Evolutionary conservation across 2,888 invertebrate species (phyloP).

Genomic region (Lobophora halterata): DNA sequence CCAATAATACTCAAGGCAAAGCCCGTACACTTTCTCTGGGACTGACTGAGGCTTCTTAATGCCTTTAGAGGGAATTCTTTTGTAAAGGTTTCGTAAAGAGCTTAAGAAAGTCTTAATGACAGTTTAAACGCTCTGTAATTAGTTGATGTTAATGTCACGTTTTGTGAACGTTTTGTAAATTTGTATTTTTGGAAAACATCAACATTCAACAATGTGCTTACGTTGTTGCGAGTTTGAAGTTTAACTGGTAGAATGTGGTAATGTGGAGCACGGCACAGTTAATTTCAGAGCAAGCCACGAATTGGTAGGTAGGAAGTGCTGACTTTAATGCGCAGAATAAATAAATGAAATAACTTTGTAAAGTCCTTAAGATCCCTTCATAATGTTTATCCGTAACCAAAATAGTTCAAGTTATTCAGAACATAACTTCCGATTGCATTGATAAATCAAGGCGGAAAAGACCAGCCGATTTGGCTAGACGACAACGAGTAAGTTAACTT

Average conservation of each 20-base stretch:
- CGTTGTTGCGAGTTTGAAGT: no score
- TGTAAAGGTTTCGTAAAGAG: conserved; percentile 20
- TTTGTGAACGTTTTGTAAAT: conserved; percentile 4
- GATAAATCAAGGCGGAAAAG: conserved; percentile 9
- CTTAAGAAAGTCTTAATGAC: conserved; percentile 16
- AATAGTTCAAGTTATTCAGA: conserved; percentile 15
- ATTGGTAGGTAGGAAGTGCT: no score
- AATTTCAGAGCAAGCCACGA: no score
- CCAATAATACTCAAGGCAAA: conserved; percentile 17
- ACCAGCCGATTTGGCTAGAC: background rate
- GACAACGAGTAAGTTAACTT: conserved; percentile 1
- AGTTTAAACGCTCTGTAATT: conserved; percentile 25
- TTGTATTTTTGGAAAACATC: no score
- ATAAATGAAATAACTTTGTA: no score
- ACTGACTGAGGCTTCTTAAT: conserved; percentile 44
- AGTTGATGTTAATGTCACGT: conserved; percentile 19
- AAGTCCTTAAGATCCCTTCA: no score
- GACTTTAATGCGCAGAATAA: no score
- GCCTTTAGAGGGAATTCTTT: conserved; percentile 46
- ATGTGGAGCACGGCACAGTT: no score
- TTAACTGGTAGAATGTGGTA: no score
- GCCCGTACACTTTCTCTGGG: conserved; percentile 35
- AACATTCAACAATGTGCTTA: no score
- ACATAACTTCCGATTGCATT: conserved; percentile 15
- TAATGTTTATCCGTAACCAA: conserved; percentile 5